Base-by-base conservation (phyloP, 1,140 invertebrate species). In the Chrysopa pallens region DNA sequence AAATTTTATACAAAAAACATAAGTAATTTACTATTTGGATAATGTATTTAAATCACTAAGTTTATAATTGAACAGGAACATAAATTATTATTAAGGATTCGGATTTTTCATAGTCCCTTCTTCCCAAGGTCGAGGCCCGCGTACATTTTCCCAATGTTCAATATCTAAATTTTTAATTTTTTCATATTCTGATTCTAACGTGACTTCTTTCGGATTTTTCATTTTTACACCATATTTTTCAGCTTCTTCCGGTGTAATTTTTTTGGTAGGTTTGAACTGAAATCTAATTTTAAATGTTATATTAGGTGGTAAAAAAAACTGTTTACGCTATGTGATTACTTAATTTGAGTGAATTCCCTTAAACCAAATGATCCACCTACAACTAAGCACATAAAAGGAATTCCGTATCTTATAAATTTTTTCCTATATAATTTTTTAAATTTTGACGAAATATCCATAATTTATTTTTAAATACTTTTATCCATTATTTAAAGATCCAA, bases 91-190 rank as follows among this genome's bases (percentile, higher is more conserved):
- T 23, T 3, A 23, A 23, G 17, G 17, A 23, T 23, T 23, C 17
- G 17, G 2, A 23, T 23, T 23, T 23, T 23, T 23, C 17, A 5
- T 23, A 3, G 17, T 23, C 5, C 17, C 42, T 52, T 80, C 70
- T 54, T 87, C 82, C 83, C 83, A 88, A 9, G 83, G 83, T 44
- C 84, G 64, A 6, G 82, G 74, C 3, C 80, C 80, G 55, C 84
- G 62, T 45, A 77, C 73, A 53, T 86, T 85, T 55, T 82, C 68
- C 84, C 84, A 89, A 50, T 76, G 71, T 45, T 86, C 75, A 48
- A 85, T 73, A 58, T 89, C 77, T 8, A 82, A 40, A 46, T 69
- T 56, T 56, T 79, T 67, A 15, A 83, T 64, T 63, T 78, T 77
- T 50, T 84, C 74, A 64, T 74, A 86, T 51, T 76, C 72, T 11